Conservation (phyloP, 2,113 vertebrate genomes). For the Sebastes schlegelii region DNA sequence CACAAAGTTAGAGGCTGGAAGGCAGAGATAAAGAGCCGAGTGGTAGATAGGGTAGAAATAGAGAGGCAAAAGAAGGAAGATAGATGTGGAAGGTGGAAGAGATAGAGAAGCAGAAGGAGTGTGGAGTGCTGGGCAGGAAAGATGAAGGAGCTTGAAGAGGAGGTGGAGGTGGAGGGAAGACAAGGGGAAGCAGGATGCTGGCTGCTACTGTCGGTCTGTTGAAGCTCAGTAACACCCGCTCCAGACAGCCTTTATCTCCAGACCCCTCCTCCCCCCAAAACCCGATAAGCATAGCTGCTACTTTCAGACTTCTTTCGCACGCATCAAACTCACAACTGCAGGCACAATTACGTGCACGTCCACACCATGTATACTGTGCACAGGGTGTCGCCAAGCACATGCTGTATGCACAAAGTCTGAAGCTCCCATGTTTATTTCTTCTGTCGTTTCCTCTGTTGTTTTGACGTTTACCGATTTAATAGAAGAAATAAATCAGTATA, state of each 20-base stretch:
- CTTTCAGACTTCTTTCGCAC: slow-evolving; percentile 29
- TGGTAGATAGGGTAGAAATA: slow-evolving; percentile 18
- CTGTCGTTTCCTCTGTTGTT: background rate
- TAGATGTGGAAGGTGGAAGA: background rate
- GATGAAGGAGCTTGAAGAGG: slow-evolving; percentile 19
- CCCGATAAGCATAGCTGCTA: slow-evolving; percentile 41
- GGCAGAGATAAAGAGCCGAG: slow-evolving; percentile 33
- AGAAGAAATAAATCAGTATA: background rate
- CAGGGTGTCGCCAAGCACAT: background rate
- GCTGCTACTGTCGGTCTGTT: slow-evolving; percentile 55
- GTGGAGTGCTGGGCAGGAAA: background rate
- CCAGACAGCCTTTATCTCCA: slow-evolving; percentile 58
- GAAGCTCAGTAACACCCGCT: slow-evolving; percentile 67
- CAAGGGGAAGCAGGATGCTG: slow-evolving; percentile 24
- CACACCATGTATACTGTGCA: background rate
- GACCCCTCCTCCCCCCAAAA: background rate
- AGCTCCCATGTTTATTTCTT: background rate
- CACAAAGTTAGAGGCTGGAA: slow-evolving; percentile 8
- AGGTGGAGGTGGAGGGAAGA: slow-evolving; percentile 5
- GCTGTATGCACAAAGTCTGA: background rate
- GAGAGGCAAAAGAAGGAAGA: background rate
- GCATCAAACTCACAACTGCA: slow-evolving; percentile 21
- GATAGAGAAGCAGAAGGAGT: slow-evolving; percentile 26
- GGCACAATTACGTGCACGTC: background rate
- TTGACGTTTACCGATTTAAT: background rate